Evolutionary conservation across 2,113 vertebrate genomes (phyloP), one percentile per base, ranked within the genome.

Genomic region (Poecile atricapillus): DNA sequence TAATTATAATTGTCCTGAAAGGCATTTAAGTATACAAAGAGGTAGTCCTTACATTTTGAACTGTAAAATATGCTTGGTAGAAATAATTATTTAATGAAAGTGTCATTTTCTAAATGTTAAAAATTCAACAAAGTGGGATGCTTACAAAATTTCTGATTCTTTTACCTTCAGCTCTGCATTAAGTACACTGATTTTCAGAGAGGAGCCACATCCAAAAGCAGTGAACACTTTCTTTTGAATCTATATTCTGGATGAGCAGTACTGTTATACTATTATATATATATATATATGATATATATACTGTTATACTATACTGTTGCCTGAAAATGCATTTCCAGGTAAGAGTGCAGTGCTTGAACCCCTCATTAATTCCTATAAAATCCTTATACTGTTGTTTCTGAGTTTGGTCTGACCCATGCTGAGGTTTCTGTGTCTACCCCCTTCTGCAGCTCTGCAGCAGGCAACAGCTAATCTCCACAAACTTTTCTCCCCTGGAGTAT

Each of bases 71-170:
- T 25, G 41, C 31, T 82, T 87, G 12, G 3, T 7, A 73, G 50
- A 94, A 91, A 50, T 23, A 80, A 79, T 55, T 87, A 18, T 53
- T 89, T 58, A 65, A 87, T 59, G 23, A 8, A 76, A 79, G 18
- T 18, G 5, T 33, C 0, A 41, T 50, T 81, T 91, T 33, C 47
- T 88, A 83, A 74, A 85, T 5, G 2, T 44, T 52, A 86, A 59
- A 91, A 90, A 80, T 67, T 46, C 55, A 81, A 30, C 30, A 47
- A 67, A 86, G 19, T 0, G 0, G 17, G 16, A 89, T 79, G 39
- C 3, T 64, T 41, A 70, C 4, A 59, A 41, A 46, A 69, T 69
- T 67, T 55, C n/a, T 65, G 13, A 53, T 37, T 85, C 35, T 58
- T 35, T 9, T 69, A 53, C 37, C 28, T 93, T 58, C 46, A 35